These are phyloP conservation scores for Epirrhoe tristata DNA, from an alignment of 2,888 invertebrate species.

Conservation along the genomic window DNA sequence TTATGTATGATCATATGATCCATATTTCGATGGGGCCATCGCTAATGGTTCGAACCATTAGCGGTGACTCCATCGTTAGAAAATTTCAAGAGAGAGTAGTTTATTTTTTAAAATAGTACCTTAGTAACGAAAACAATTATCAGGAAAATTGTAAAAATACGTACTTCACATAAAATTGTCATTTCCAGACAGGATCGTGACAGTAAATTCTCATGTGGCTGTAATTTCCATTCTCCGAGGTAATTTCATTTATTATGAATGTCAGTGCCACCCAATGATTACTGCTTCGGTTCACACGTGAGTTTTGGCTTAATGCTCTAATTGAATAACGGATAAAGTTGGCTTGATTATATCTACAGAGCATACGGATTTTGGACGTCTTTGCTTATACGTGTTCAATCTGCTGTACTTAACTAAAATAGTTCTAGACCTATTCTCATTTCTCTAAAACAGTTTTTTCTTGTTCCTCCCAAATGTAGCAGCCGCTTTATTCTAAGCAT, in stretches of 20 bases:
- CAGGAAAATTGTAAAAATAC: background rate
- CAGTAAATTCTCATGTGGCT: conserved; percentile 2
- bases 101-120: background rate
- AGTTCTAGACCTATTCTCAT: no score
- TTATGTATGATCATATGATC: background rate
- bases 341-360: background rate
- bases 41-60: no score
- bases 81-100: no score
- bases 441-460: no score
- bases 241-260: conserved; percentile 31
- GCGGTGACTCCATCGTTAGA: no score
- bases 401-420: no score
- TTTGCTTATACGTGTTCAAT: no score
- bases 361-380: no score
- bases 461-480: no score
- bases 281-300: conserved; percentile 17
- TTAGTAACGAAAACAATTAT: background rate
- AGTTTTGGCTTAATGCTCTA: conserved; percentile 12
- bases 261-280: conserved; percentile 14
- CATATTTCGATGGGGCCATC: no score
- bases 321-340: conserved; percentile 10
- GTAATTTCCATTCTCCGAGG: conserved; percentile 20
- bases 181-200: conserved; percentile 9
- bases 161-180: conserved; percentile 1
- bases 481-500: no score